Evolutionary conservation across 2,888 invertebrate species (phyloP), one percentile per base, ranked within the genome.

Genomic region (Drosophila tripunctata): DNA sequence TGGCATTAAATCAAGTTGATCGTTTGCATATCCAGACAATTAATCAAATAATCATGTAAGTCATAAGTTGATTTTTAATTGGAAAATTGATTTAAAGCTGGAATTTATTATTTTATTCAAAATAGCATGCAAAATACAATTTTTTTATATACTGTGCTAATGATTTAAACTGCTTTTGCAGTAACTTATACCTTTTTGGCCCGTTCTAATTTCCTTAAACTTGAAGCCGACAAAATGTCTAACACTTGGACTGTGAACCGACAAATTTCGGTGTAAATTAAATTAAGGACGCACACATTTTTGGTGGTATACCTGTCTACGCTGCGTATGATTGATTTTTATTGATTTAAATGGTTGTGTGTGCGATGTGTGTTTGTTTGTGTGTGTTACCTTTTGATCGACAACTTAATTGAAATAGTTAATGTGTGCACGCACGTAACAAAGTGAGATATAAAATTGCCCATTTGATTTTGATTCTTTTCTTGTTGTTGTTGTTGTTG

Each of bases 351-450:
- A 67, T 77, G 76, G 63, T 58, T 58, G 75, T 56, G 44, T 33
- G 21, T 7, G 24, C 31, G 27, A n/a, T 17, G 10, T 17, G 8
- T 35, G 8, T 36, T 8, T 56, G 19, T 52, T 38, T 24, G 31
- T 61, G 44, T 56, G 54, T 15, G 47, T 38, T 48, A 48, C 47
- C 55, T 58, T 75, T 72, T 76, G 87, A 79, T 79, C 64, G 84
- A 80, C 82, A 70, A 62, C 78, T 81, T 85, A 81, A 84, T 87
- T 85, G 78, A 81, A 71, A 84, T 85, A 81, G 87, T 81, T 81
- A 80, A 83, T 81, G 81, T 78, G 66, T 75, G 62, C 63, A 69
- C 41, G 47, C 30, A 48, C 31, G 40, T 31, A 52, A 58, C 36
- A 61, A 68, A 64, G 48, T 57, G 41, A 55, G 43, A 47, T 50